Base-by-base conservation (phyloP, 92 coral and sea anemone species). In the Porites cylindrica region DNA sequence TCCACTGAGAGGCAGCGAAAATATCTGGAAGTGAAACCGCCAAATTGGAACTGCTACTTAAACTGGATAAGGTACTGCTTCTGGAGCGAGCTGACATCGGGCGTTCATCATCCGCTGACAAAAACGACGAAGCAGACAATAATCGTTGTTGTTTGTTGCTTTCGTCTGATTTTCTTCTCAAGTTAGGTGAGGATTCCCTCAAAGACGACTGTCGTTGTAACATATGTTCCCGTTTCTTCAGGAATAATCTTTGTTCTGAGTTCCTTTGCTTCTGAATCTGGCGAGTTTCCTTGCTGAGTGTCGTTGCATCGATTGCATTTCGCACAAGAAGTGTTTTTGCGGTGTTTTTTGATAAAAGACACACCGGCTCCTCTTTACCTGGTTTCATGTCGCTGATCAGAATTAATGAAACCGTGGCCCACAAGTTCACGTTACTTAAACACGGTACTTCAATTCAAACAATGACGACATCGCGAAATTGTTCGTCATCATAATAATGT, bases 141-240 rank as follows among this genome's bases (percentile, higher is more conserved):
- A 54, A 9, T 70, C 7, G 32, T 23, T 80, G 75, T 14, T 32
- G 51, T 20, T 67, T 60, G 26, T 52, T 11, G 63, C 14, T 6
- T 3, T 23, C 23, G 6, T 5, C 7, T 19, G 53, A 60, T 10
- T 53, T 75, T 19, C 47, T 75, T 75, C 29, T 52, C 8, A 52
- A 1, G 19, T 20, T 19, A 10, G 78, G 38, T 4, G 78, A 19
- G n/a, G 54, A 47, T 3, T 75, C 78, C 12, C 63, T 43, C 8
- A 80, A 51, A 51, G 64, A 51, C 21, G 84, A 80, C 75, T 66
- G 84, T 21, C 75, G 74, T 51, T 66, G 84, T 51, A 80, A 51
- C 7, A 80, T 80, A 63, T 14, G 75, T 66, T 80, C 59, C 23
- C 63, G 19, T 47, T 80, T 80, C 84, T 66, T 80, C 17, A 69